Base-by-base conservation (phyloP, 2,113 vertebrate species). In the Rostratula benghalensis region DNA sequence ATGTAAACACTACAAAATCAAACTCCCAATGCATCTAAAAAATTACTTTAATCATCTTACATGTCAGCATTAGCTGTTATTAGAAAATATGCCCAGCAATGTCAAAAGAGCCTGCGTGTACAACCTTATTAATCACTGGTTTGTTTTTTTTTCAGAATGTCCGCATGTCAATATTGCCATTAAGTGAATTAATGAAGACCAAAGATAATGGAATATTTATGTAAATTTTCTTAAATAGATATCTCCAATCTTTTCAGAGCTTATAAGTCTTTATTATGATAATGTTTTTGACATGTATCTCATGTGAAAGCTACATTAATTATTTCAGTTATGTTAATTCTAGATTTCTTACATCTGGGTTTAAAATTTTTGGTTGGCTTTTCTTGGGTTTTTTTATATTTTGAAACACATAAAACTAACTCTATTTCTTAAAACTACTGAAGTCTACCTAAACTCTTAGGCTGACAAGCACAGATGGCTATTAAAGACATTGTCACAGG, bases 141-240 rank as follows among this genome's bases (percentile, higher is more conserved):
- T 2, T 13, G 39, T 39, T 39, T 65, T 79, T 90, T 37, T 13
- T 45, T 68, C 39, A 60, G 46, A 78, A 68, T 74, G 88, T 92
- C 22, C 18, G 53, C 13, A 43, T 73, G 79, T 89, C 48, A 89
- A 64, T 94, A 93, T 88, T 85, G 15, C 46, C 63, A 83, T 95
- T 93, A 96, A 74, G 24, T 75, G 48, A 94, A 96, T 90, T 76
- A 83, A 89, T 84, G 43, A 91, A 83, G 30, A 89, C 48, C n/a
- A 81, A 45, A 90, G 35, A 83, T 92, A 96, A 95, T 81, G 68
- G 85, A 89, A 90, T 90, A 90, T 94, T 96, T 95, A 96, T 90
- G 88, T 48, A 97, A 93, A 96, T 92, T 68, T 56, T 67, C 60
- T 81, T 39, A 83, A 87, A n/a, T 70, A 69, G 37, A 59, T 59